phyloP scores from a whole-genome alignment of 2,888 invertebrate species.

The Drosophila phalerata region DNA sequence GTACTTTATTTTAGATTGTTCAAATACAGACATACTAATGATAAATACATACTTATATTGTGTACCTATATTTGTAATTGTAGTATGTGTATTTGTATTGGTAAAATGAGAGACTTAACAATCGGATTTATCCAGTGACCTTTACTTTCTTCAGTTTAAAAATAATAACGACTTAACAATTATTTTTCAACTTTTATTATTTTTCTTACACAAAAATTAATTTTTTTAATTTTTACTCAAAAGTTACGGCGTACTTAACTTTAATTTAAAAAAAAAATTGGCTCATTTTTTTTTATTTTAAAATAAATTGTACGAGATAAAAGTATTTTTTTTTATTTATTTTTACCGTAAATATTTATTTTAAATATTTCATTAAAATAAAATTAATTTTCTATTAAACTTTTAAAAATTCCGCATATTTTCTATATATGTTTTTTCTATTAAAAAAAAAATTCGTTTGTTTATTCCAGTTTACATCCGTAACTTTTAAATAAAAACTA shows the following conservation, averaged over 20 bases:
- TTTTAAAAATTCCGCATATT: too few species aligned
- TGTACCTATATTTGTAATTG: slow-evolving; percentile 16
- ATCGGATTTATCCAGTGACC: slow-evolving; percentile 46
- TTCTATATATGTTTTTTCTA: too few species aligned
- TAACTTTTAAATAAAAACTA: neutral
- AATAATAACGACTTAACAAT: neutral
- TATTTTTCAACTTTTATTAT: neutral
- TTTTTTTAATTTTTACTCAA: neutral
- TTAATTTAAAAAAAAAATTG: neutral
- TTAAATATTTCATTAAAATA: too few species aligned
- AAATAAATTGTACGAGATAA: neutral
- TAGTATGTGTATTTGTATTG: slow-evolving; percentile 15
- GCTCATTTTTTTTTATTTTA: too few species aligned
- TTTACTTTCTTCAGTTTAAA: neutral
- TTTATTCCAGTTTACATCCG: neutral
- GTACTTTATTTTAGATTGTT: slow-evolving; percentile 51
- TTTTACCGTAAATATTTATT: too few species aligned
- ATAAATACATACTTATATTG: slow-evolving; percentile 30
- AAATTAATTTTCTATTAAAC: too few species aligned
- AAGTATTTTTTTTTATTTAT: neutral
- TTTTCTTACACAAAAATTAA: neutral
- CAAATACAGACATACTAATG: slow-evolving; percentile 42
- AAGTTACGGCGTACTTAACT: neutral
- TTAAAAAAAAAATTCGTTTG: too few species aligned
- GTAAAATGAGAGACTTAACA: slow-evolving; percentile 42